phyloP scores from a whole-genome alignment of 1,140 invertebrate species.

The Melitaea cinxia region DNA sequence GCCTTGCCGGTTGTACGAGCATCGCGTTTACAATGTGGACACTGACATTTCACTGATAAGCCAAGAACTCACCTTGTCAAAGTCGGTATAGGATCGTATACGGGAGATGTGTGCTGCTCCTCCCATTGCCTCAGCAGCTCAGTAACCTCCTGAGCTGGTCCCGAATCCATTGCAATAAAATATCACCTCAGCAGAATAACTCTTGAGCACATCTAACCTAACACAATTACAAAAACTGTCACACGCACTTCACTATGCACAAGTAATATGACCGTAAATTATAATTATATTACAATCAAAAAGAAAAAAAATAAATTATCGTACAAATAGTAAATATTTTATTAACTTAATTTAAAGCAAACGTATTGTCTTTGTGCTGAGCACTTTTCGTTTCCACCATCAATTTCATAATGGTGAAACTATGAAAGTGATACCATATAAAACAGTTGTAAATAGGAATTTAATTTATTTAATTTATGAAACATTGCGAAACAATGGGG shows the following conservation, averaged over 20 bases:
- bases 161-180: constrained; percentile 67
- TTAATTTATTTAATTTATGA: too few species aligned
- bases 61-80: constrained; percentile 79
- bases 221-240: constrained; percentile 39
- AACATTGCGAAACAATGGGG: too few species aligned
- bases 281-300: background rate
- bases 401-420: background rate
- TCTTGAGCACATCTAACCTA: constrained; percentile 57
- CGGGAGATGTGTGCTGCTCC: constrained; percentile 84
- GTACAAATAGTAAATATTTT: background rate
- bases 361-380: background rate
- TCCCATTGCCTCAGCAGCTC: constrained; percentile 88
- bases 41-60: constrained; percentile 41
- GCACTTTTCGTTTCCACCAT: constrained; percentile 7
- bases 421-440: background rate
- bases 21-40: constrained; percentile 43
- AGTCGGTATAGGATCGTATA: constrained; percentile 87
- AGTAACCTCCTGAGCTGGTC: constrained; percentile 83
- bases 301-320: background rate
- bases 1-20: constrained; percentile 5
- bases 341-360: constrained; percentile 2
- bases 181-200: constrained; percentile 38
- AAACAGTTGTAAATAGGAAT: background rate
- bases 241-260: constrained; percentile 18
- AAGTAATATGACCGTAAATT: background rate